Percentiles rank a stretch among this genome's conserved stretches.
Evolutionary conservation across 2,797 vertebrate genomes (phyloP).

Genomic region (Spheniscus humboldti): DNA sequence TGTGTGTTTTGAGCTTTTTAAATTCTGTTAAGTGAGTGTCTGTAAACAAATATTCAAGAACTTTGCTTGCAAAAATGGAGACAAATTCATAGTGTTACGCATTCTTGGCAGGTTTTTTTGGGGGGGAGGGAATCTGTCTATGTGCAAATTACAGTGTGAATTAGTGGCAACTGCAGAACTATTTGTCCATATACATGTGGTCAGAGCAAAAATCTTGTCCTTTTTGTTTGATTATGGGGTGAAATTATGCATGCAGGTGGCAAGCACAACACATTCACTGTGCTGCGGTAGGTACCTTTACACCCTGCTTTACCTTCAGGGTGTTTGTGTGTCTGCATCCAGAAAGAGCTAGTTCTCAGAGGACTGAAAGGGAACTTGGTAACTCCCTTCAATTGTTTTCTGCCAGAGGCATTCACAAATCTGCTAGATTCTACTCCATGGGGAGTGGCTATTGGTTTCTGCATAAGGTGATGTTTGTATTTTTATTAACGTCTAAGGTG

Average conservation of each 20-base stretch:
- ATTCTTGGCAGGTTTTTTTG: not conserved
- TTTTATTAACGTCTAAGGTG: not conserved
- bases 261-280: not conserved
- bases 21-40: not conserved
- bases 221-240: not conserved
- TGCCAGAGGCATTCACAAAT: slow-evolving; percentile 11
- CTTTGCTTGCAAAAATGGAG: not conserved
- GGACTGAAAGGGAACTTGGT: not conserved
- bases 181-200: not conserved
- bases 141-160: not conserved
- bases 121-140: not conserved
- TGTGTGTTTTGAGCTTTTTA: not conserved
- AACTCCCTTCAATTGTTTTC: not conserved
- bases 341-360: not conserved
- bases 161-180: not conserved
- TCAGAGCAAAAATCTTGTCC: not conserved
- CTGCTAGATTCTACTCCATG: not conserved
- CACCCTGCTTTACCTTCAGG: not conserved
- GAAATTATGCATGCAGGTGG: not conserved
- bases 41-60: not conserved
- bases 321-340: not conserved
- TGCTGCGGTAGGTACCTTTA: not conserved
- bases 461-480: not conserved
- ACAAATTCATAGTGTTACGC: not conserved
- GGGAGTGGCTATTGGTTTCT: not conserved